phyloP scores from a whole-genome alignment of 2,113 vertebrate genomes.

The Marcusenius ussheri region DNA sequence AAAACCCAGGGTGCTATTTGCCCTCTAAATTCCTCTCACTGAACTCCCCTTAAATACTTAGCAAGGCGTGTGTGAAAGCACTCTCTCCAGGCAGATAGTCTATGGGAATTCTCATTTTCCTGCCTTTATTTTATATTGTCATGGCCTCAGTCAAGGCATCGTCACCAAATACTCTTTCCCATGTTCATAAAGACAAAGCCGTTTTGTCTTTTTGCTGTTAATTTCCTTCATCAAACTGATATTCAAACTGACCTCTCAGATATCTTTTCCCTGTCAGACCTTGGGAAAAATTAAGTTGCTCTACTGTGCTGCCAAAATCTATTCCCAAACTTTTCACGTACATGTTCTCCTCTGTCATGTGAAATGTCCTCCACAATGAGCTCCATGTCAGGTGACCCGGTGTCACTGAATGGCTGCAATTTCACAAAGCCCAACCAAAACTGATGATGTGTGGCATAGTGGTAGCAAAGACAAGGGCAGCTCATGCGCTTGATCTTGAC shows the following conservation, averaged over 20 bases:
- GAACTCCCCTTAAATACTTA: conserved; percentile 56
- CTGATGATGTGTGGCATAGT: not conserved
- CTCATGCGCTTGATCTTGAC: not conserved
- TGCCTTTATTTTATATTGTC: conserved; percentile 26
- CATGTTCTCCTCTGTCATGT: not conserved
- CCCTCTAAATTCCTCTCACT: conserved; percentile 49
- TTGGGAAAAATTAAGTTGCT: not conserved
- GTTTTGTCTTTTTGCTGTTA: not conserved
- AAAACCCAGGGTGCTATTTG: conserved; percentile 49
- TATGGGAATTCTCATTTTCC: conserved; percentile 33
- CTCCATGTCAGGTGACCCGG: not conserved
- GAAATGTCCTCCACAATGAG: not conserved
- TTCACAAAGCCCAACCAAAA: not conserved
- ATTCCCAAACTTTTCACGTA: not conserved
- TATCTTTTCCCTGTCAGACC: not conserved
- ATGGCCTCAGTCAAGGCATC: conserved; percentile 11
- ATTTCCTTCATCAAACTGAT: not conserved
- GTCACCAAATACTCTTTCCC: not conserved
- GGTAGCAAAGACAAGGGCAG: not conserved
- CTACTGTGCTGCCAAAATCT: not conserved
- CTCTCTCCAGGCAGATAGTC: conserved; percentile 28
- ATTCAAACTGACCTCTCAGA: not conserved
- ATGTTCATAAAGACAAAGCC: not conserved
- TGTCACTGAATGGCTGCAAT: not conserved
- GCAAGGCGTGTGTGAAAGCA: conserved; percentile 35